phyloP scores from a whole-genome alignment of 2,888 invertebrate species.

The Tetheella fluctuosa region DNA sequence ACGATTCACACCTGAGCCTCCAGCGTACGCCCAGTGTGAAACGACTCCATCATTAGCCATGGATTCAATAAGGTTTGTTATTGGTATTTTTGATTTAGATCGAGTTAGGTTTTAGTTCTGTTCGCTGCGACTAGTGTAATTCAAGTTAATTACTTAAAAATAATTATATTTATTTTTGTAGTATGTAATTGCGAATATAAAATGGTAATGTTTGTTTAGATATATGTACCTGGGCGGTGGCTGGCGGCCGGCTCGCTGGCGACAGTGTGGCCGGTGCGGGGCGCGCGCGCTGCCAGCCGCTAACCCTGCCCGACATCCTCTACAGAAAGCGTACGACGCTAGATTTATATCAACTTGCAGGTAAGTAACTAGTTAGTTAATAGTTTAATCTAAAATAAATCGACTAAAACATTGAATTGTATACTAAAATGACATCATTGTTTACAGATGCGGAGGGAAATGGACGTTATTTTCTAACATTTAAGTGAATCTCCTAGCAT shows the following conservation, averaged over 20 bases:
- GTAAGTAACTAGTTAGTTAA: constrained; percentile 33
- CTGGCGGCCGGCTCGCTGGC: constrained; percentile 52
- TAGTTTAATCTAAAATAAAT: background rate
- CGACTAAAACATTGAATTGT: background rate
- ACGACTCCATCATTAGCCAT: constrained; percentile 75
- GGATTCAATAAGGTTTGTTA: constrained; percentile 81
- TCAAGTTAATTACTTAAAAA: too few species aligned
- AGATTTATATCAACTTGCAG: constrained; percentile 65
- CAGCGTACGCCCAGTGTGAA: constrained; percentile 85
- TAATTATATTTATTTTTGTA: too few species aligned
- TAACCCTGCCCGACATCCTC: constrained; percentile 52
- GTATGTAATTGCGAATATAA: too few species aligned
- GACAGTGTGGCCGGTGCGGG: constrained; percentile 69
- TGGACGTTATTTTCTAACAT: constrained; percentile 80
- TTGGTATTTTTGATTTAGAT: too few species aligned
- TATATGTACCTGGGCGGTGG: constrained; percentile 78
- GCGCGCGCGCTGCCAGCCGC: constrained; percentile 56
- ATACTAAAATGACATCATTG: background rate
- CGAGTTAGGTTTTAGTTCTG: background rate
- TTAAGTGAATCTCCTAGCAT: constrained; percentile 27
- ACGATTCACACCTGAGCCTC: constrained; percentile 86
- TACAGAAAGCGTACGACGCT: constrained; percentile 64
- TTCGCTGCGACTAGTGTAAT: background rate
- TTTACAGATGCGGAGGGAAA: constrained; percentile 83
- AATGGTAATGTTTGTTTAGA: too few species aligned